A percentile compares a stretch with the other conserved stretches of the same genome.
Conservation (phyloP, 2,888 invertebrate species). For the Zhengitettix transpicula region DNA sequence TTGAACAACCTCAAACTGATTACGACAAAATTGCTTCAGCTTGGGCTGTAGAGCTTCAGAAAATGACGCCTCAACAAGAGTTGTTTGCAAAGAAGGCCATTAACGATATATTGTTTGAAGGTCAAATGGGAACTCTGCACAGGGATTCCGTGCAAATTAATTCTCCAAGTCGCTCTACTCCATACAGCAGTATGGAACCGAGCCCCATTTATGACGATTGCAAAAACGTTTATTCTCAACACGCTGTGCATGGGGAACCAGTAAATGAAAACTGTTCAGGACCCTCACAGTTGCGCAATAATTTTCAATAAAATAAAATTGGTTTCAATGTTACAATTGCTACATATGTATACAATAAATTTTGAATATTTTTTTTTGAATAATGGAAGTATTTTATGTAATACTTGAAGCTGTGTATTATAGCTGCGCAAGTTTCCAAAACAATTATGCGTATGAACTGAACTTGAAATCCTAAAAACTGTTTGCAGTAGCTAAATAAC, state of each 20-base stretch:
- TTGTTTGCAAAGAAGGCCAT: conserved; percentile 11
- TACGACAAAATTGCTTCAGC: conserved; percentile 3
- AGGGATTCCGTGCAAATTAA: conserved; percentile 8
- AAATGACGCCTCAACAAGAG: conserved; percentile 9
- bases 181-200: background rate
- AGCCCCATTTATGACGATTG: background rate
- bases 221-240: background rate
- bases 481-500: background rate
- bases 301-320: background rate
- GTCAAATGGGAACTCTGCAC: conserved; percentile 8
- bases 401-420: background rate
- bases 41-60: conserved; percentile 9
- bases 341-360: background rate
- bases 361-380: background rate
- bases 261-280: background rate
- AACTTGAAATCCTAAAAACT: background rate
- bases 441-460: background rate
- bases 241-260: no score
- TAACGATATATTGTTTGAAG: conserved; percentile 11
- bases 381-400: background rate
- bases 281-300: background rate
- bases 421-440: background rate
- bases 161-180: background rate
- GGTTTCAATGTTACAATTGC: background rate
- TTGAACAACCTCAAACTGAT: background rate